Percentiles rank a stretch among this genome's conserved stretches.
Conservation (phyloP, 1,140 invertebrate genomes). For the Sminthurinus signatus region DNA sequence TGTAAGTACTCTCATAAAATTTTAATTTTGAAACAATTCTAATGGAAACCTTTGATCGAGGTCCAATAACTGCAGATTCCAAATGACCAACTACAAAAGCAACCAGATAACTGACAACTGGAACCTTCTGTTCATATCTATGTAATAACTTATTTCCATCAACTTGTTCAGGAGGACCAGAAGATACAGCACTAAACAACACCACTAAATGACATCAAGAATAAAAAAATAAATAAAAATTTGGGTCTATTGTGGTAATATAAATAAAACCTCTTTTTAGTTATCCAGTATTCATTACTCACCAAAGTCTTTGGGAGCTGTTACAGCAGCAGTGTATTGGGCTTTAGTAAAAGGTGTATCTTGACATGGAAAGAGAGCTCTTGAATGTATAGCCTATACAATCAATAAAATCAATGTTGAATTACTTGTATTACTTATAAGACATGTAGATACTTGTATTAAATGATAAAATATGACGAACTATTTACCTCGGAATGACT, state of each 20-base stretch:
- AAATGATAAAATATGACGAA: too few species aligned
- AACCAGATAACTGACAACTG: constrained; percentile 69
- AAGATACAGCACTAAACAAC: constrained; percentile 79
- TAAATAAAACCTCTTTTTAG: too few species aligned
- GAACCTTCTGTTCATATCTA: constrained; percentile 67
- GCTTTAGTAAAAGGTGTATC: constrained; percentile 85
- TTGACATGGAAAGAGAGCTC: constrained; percentile 86
- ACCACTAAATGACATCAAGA: too few species aligned
- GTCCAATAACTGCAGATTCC: constrained; percentile 67
- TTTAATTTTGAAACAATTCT: too few species aligned
- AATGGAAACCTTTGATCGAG: constrained; percentile 63
- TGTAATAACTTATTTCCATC: constrained; percentile 45
- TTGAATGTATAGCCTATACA: constrained; percentile 75
- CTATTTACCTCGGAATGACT: constrained; percentile 88
- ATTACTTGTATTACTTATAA: background rate
- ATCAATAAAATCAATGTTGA: background rate
- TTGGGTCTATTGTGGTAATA: too few species aligned
- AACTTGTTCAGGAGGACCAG: constrained; percentile 46
- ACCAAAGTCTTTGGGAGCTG: constrained; percentile 65
- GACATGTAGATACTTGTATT: too few species aligned
- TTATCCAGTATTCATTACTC: too few species aligned
- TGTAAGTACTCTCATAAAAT: too few species aligned
- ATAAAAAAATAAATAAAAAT: too few species aligned
- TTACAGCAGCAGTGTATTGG: constrained; percentile 50
- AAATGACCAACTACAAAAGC: constrained; percentile 81